These are phyloP conservation scores for Mayetiola destructor DNA, from an alignment of 2,888 invertebrate genomes.

Conservation along the genomic window DNA sequence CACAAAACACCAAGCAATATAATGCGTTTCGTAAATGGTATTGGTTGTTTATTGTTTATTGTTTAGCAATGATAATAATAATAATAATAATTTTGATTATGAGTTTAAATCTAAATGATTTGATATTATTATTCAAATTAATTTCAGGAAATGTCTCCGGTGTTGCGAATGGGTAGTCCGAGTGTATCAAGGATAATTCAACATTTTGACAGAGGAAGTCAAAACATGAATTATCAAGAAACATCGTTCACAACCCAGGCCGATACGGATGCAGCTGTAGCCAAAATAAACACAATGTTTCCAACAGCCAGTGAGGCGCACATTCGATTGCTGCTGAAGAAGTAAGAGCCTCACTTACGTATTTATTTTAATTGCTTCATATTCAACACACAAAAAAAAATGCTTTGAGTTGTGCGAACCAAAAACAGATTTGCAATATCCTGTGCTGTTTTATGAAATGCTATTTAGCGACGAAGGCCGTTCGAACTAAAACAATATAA, in stretches of 20 bases:
- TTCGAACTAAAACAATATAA: no score
- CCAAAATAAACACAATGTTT: constrained; percentile 74
- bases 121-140: neutral
- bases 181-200: constrained; percentile 27
- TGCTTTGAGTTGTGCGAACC: neutral
- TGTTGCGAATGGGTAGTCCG: constrained; percentile 23
- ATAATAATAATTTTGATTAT: no score
- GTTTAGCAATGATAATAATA: no score
- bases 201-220: constrained; percentile 24
- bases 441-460: neutral
- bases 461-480: no score
- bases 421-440: neutral
- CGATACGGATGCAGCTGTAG: constrained; percentile 58
- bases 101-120: neutral
- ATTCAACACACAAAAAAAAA: neutral
- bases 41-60: no score
- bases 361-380: neutral
- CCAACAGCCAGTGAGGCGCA: constrained; percentile 82
- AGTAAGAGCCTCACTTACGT: no score
- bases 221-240: constrained; percentile 38
- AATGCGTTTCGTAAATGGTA: no score
- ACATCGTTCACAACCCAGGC: constrained; percentile 46
- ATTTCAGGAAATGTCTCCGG: constrained; percentile 35
- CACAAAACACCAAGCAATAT: no score
- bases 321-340: constrained; percentile 70